phyloP scores from a whole-genome alignment of 1,140 invertebrate species.

The Brachionus asplanchnoidis region DNA sequence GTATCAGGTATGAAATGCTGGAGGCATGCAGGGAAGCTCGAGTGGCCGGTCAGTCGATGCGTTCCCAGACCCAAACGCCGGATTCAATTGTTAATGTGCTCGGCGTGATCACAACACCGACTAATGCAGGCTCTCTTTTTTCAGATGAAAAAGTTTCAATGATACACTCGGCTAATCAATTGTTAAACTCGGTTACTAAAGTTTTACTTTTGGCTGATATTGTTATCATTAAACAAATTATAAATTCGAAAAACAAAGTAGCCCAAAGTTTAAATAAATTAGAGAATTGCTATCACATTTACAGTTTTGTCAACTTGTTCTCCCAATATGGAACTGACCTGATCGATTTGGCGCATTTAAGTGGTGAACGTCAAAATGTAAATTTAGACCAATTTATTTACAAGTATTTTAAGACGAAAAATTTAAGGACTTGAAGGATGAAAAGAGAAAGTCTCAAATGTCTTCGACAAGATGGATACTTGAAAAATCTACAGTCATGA shows the following conservation, averaged over 20 bases:
- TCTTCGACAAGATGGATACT: slow-evolving; percentile 84
- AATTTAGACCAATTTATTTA: slow-evolving; percentile 45
- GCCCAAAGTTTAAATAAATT: slow-evolving; percentile 39
- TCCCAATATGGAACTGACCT: slow-evolving; percentile 96
- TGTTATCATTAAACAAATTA: slow-evolving; percentile 90
- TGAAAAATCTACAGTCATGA: slow-evolving; percentile 93
- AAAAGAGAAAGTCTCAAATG: slow-evolving; percentile 87
- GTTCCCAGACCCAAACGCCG: slow-evolving; percentile 44
- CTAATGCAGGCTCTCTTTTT: neutral
- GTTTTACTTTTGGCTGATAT: slow-evolving; percentile 96
- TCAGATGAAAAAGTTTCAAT: slow-evolving; percentile 60
- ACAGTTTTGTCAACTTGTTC: slow-evolving; percentile 61
- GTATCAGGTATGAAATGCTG: slow-evolving; percentile 93
- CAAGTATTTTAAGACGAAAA: neutral
- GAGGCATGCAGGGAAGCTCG: slow-evolving; percentile 81
- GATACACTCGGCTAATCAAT: slow-evolving; percentile 84
- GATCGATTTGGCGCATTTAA: slow-evolving; percentile 92
- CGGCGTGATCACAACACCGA: slow-evolving; percentile 8
- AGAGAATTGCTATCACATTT: neutral
- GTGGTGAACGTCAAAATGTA: slow-evolving; percentile 61
- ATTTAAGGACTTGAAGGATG: slow-evolving; percentile 78
- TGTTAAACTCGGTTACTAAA: slow-evolving; percentile 87
- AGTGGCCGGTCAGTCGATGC: slow-evolving; percentile 79
- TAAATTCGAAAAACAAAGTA: slow-evolving; percentile 92
- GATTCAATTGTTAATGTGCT: neutral